Evolutionary conservation across 53 echinoderm and acorn worm genomes (phyloP).

Genomic region (Patiria pectinifera): DNA sequence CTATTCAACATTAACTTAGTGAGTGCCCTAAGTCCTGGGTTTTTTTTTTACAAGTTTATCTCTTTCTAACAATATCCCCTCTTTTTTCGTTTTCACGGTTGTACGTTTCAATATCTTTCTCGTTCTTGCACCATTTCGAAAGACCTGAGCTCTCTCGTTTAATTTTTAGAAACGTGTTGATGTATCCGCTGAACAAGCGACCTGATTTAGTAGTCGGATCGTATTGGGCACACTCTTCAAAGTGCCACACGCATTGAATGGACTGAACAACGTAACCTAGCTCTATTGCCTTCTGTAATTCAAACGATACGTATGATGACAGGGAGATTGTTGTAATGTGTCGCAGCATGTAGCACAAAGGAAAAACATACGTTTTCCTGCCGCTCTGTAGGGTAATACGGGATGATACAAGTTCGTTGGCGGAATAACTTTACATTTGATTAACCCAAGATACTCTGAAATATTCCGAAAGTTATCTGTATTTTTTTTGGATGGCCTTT

Average conservation of each 20-base stretch:
- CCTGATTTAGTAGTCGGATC: constrained; percentile 50
- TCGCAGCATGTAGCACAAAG: constrained; percentile 38
- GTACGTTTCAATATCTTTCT: too few relatives aligned
- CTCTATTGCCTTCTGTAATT: constrained; percentile 65
- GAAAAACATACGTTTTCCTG: constrained; percentile 25
- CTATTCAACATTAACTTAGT: not conserved
- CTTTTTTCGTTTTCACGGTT: too few relatives aligned
- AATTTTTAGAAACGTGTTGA: constrained; percentile 71
- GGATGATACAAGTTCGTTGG: constrained; percentile 36
- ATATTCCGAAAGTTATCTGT: constrained; percentile 30
- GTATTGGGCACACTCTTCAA: constrained; percentile 32
- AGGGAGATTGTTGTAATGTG: not conserved
- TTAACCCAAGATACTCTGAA: constrained; percentile 33
- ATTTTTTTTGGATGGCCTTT: constrained; percentile 18
- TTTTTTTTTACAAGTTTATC: too few relatives aligned
- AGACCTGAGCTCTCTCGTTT: constrained; percentile 76
- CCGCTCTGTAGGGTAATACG: constrained; percentile 36
- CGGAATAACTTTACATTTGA: constrained; percentile 39
- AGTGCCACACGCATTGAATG: constrained; percentile 81
- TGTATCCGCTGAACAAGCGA: constrained; percentile 69
- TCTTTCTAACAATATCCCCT: too few relatives aligned
- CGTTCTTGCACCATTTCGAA: not conserved
- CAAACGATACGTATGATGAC: constrained; percentile 61
- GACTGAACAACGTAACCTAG: constrained; percentile 59
- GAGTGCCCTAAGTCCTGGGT: constrained; percentile 41